Conservation (phyloP, 2,113 vertebrate species). For the Abramis brama region DNA sequence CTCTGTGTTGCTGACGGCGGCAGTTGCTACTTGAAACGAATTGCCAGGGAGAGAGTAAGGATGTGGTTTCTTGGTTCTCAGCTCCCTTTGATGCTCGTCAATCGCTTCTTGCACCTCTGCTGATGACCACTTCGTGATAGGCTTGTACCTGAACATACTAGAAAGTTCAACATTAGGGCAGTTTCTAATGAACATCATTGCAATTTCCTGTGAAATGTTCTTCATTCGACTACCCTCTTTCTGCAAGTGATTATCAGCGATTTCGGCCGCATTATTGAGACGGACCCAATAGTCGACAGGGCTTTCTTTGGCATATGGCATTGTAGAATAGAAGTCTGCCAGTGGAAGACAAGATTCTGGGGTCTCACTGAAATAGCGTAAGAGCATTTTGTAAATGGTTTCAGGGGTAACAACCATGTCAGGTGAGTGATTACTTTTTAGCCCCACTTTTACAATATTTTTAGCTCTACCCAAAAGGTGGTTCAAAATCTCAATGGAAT, state of each 20-base stretch:
- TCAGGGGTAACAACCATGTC: neutral
- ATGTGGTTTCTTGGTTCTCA: neutral
- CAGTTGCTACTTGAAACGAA: neutral
- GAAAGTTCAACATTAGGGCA: neutral
- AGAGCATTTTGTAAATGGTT: neutral
- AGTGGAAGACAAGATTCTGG: neutral
- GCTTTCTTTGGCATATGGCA: neutral
- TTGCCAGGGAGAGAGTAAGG: neutral
- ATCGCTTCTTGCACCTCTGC: neutral
- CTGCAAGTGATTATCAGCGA: neutral
- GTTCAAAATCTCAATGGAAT: too few relatives aligned
- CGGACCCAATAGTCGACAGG: neutral
- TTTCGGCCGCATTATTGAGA: neutral
- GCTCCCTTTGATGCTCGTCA: neutral
- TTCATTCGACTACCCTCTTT: neutral
- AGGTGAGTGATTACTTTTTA: neutral
- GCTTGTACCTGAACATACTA: neutral
- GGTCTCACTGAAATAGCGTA: neutral
- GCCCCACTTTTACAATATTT: too few relatives aligned
- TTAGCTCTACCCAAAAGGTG: too few relatives aligned
- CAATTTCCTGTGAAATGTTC: neutral
- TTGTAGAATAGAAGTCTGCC: neutral
- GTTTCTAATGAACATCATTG: neutral
- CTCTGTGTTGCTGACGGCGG: neutral
- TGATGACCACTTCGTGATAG: neutral